A percentile compares a stretch with the other conserved stretches of the same genome.
Conservation (phyloP, 2,888 invertebrate genomes). For the Temnothorax rugatulus region DNA sequence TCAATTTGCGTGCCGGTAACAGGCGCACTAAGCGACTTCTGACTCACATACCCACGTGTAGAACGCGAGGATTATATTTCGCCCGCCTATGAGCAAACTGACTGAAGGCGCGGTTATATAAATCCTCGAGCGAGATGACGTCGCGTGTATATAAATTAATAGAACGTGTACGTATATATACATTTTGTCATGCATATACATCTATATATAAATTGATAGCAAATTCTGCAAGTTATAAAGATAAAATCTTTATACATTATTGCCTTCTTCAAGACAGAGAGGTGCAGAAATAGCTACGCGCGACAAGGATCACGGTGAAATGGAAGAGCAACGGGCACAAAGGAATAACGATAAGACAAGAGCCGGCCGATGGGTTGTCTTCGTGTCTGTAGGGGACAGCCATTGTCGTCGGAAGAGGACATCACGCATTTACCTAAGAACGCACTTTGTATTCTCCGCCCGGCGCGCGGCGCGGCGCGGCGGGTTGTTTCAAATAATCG, state of each 20-base stretch:
- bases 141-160: background rate
- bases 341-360: slow-evolving; percentile 23
- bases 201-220: background rate
- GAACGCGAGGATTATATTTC: slow-evolving; percentile 29
- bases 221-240: background rate
- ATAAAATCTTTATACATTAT: background rate
- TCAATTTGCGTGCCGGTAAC: slow-evolving; percentile 26
- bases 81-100: background rate
- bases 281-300: background rate
- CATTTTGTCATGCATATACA: background rate
- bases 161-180: background rate
- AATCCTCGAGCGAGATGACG: background rate
- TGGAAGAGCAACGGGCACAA: slow-evolving; percentile 35
- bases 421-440: slow-evolving; percentile 82
- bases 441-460: slow-evolving; percentile 83
- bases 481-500: slow-evolving; percentile 84
- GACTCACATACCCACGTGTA: background rate
- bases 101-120: background rate
- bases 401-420: slow-evolving; percentile 34
- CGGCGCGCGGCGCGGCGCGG: slow-evolving; percentile 72
- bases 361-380: slow-evolving; percentile 26
- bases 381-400: slow-evolving; percentile 34
- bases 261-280: background rate
- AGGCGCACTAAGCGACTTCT: slow-evolving; percentile 7
- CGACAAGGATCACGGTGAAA: background rate